phyloP scores from a whole-genome alignment of 2,888 invertebrate species.

The Campoplex capitator region DNA sequence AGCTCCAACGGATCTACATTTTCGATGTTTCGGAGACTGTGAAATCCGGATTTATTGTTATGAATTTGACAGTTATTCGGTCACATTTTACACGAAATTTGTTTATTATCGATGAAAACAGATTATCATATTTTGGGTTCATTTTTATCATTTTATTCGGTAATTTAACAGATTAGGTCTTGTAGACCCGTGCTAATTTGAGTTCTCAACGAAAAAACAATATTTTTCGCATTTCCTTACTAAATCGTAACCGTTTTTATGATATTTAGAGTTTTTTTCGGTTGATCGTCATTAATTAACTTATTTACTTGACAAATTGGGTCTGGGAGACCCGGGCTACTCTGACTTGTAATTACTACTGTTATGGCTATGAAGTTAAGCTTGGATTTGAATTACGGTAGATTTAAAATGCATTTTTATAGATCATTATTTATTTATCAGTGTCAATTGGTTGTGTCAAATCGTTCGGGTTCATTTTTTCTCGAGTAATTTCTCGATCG shows the following conservation, averaged over 20 bases:
- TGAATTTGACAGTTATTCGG: neutral
- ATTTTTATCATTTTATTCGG: too few relatives aligned
- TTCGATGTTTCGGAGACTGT: neutral
- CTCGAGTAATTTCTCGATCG: too few relatives aligned
- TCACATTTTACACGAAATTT: neutral
- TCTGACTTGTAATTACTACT: too few relatives aligned
- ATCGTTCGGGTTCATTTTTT: too few relatives aligned
- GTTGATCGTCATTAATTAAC: neutral
- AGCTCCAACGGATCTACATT: neutral
- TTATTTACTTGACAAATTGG: neutral
- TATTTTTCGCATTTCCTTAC: too few relatives aligned
- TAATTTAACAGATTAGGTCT: neutral
- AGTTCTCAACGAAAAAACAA: neutral
- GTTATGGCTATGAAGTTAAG: too few relatives aligned
- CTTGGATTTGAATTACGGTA: too few relatives aligned
- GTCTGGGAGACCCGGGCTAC: neutral
- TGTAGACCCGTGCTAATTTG: neutral
- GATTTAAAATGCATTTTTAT: too few relatives aligned
- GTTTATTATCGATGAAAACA: neutral
- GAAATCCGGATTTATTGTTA: neutral
- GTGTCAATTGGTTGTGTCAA: too few relatives aligned
- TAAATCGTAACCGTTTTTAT: too few relatives aligned
- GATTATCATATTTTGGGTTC: neutral
- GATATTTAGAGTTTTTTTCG: neutral
- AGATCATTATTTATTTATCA: too few relatives aligned